Conservation (phyloP, 1,140 invertebrate genomes). For the Drosophila pandora region DNA sequence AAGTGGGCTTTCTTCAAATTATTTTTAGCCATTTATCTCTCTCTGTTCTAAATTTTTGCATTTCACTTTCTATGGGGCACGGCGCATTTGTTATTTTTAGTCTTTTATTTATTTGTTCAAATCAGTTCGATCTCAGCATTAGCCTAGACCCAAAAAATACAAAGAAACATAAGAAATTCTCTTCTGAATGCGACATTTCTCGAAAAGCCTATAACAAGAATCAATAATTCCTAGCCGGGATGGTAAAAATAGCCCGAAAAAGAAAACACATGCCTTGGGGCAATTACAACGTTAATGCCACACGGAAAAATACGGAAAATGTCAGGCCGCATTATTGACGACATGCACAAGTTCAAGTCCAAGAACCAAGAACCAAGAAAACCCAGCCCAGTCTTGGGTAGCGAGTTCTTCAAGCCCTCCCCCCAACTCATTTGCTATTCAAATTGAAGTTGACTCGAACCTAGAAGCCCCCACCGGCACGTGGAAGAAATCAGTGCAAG, state of each 20-base stretch:
- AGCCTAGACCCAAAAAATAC: constrained; percentile 46
- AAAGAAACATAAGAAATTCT: constrained; percentile 7
- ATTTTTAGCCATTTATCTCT: constrained; percentile 17
- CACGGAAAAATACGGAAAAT: constrained; percentile 21
- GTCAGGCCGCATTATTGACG: constrained; percentile 58
- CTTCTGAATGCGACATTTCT: constrained; percentile 7
- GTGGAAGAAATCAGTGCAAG: constrained; percentile 29
- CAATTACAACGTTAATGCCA: constrained; percentile 39
- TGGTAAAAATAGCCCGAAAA: constrained; percentile 20
- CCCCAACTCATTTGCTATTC: constrained; percentile 71
- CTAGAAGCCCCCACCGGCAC: constrained; percentile 21
- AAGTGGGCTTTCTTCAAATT: constrained; percentile 7
- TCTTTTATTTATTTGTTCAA: constrained; percentile 6
- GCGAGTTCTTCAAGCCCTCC: neutral
- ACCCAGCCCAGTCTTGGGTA: neutral
- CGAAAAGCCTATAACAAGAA: neutral
- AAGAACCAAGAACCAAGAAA: constrained; percentile 15
- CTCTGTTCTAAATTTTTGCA: constrained; percentile 15
- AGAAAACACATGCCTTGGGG: constrained; percentile 20
- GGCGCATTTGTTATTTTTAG: constrained; percentile 37
- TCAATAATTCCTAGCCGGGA: constrained; percentile 24
- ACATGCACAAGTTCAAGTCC: constrained; percentile 78
- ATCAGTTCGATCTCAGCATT: constrained; percentile 4
- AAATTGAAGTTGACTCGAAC: constrained; percentile 64
- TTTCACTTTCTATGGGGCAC: constrained; percentile 23